Conservation (phyloP, 2,888 invertebrate genomes). For the Linnaemya vulpina region DNA sequence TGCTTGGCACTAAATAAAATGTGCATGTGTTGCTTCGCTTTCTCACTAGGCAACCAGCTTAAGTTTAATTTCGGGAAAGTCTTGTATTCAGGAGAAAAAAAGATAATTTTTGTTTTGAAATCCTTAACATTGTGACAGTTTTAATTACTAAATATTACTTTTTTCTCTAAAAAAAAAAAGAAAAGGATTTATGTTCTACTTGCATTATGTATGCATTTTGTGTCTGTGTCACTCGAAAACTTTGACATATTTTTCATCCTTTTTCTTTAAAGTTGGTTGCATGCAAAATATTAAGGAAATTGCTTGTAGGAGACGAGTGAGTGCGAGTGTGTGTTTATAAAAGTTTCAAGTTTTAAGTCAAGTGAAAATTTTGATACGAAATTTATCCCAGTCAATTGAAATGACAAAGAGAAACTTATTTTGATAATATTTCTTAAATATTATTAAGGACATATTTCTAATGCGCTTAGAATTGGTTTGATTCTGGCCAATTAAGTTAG, state of each 20-base stretch:
- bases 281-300: not conserved
- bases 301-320: constrained; percentile 1
- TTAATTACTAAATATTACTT: constrained; percentile 65
- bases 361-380: constrained; percentile 11
- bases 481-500: not conserved
- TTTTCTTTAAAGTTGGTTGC: not conserved
- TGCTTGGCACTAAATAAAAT: constrained; percentile 18
- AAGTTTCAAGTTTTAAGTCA: not conserved
- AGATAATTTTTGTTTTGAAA: constrained; percentile 36
- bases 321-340: not conserved
- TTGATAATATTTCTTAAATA: not conserved
- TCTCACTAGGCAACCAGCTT: constrained; percentile 50
- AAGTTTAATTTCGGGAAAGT: constrained; percentile 33
- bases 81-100: constrained; percentile 7
- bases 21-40: constrained; percentile 22
- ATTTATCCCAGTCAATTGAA: constrained; percentile 37
- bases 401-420: not conserved
- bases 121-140: constrained; percentile 65
- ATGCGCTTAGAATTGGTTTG: not conserved
- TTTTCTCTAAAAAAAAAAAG: constrained; percentile 12
- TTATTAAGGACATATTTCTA: not conserved
- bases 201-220: constrained; percentile 43
- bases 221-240: constrained; percentile 38
- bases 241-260: constrained; percentile 20
- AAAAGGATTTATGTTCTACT: constrained; percentile 27